These are phyloP conservation scores for Liasis olivaceus DNA, from an alignment of 2,797 vertebrate genomes.

Conservation along the genomic window DNA sequence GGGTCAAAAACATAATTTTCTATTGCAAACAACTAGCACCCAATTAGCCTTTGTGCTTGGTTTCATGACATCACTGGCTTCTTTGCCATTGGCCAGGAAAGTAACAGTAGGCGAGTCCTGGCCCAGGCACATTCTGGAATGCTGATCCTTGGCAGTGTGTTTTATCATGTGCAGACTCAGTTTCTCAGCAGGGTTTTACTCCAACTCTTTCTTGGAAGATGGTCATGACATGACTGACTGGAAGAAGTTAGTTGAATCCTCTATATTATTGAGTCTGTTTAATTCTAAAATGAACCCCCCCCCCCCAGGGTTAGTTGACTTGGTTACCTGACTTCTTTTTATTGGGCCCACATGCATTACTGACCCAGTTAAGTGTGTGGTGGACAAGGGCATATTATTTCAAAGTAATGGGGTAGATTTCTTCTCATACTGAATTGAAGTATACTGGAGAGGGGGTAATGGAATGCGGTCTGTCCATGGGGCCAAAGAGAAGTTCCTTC, in stretches of 20 bases:
- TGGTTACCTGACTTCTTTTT: neutral
- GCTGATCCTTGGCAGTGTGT: neutral
- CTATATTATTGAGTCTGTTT: neutral
- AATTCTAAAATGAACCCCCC: neutral
- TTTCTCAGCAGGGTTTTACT: too few relatives aligned
- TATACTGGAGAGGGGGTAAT: neutral
- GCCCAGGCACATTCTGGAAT: neutral
- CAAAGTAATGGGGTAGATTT: neutral
- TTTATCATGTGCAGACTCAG: too few relatives aligned
- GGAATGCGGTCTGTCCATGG: neutral
- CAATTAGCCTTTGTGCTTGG: neutral
- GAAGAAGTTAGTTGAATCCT: neutral
- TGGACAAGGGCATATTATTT: neutral
- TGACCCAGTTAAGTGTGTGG: neutral
- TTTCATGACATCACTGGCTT: neutral
- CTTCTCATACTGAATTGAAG: neutral
- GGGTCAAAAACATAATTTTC: neutral
- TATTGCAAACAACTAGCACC: neutral
- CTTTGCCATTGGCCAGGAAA: neutral
- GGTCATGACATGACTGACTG: neutral
- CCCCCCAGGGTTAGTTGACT: neutral
- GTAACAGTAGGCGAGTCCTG: neutral
- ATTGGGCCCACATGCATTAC: neutral
- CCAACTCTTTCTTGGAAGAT: too few relatives aligned
- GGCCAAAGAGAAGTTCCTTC: neutral